A percentile compares a stretch with the other conserved stretches of the same genome.
Conservation (phyloP, 2,113 vertebrate genomes). For the Melanostigma gelatinosum region DNA sequence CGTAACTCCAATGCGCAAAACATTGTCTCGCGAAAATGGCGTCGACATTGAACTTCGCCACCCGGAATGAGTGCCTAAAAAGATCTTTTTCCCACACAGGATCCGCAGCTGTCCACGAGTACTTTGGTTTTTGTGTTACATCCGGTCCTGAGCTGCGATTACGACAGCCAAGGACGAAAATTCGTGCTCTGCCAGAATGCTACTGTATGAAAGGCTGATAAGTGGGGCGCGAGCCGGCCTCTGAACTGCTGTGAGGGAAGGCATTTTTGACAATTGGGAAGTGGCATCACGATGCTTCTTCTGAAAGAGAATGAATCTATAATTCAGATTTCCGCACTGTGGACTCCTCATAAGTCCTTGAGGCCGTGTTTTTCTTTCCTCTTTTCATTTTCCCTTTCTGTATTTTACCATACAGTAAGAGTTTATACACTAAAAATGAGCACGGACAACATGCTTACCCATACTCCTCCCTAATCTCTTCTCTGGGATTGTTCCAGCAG, state of each 20-base stretch:
- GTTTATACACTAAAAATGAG: neutral
- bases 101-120: conserved; percentile 4
- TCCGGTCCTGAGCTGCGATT: conserved; percentile 34
- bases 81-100: neutral
- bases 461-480: conserved; percentile 30
- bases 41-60: conserved; percentile 9
- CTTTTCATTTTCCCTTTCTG: neutral
- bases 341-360: neutral
- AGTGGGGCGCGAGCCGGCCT: neutral
- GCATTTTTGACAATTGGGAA: neutral
- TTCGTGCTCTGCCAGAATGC: neutral
- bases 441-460: neutral
- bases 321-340: neutral
- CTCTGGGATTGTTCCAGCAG: conserved; percentile 26
- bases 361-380: neutral
- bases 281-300: neutral
- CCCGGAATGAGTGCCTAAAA: conserved; percentile 18
- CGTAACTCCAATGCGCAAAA: neutral
- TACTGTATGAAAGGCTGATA: conserved; percentile 16
- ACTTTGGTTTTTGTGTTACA: conserved; percentile 52
- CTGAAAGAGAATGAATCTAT: neutral
- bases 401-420: neutral
- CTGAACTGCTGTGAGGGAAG: conserved; percentile 8
- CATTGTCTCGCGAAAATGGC: neutral
- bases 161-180: conserved; percentile 39